Evolutionary conservation across 2,113 vertebrate genomes (phyloP).

Genomic region (Bubo scandiacus): DNA sequence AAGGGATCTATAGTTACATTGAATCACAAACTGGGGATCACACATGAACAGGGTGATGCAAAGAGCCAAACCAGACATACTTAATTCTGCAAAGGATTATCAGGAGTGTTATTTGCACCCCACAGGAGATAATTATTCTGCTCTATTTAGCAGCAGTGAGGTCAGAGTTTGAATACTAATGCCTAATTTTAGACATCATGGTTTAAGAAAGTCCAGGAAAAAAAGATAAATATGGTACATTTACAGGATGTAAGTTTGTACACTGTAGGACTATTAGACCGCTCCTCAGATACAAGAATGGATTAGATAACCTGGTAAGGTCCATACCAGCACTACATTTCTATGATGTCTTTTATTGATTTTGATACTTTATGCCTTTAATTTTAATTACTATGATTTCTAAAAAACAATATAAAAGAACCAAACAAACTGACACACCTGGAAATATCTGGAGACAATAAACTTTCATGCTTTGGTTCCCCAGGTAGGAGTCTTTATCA

Average conservation of each 20-base stretch:
- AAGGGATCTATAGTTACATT: neutral
- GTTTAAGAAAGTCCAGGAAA: neutral
- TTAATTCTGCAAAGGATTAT: neutral
- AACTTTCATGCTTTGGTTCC: neutral
- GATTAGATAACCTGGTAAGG: neutral
- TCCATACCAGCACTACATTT: neutral
- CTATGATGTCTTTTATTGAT: neutral
- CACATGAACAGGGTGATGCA: neutral
- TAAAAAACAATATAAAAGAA: neutral
- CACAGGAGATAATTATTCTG: constrained; percentile 9
- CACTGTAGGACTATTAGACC: too few species aligned
- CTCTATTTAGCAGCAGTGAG: constrained; percentile 10
- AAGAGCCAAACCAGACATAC: neutral
- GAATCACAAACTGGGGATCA: neutral
- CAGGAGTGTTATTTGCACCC: neutral
- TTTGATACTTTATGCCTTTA: neutral
- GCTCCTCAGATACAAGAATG: neutral
- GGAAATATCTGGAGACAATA: neutral
- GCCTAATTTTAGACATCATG: neutral
- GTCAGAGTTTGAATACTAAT: neutral
- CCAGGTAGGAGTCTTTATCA: neutral
- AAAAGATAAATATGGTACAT: neutral
- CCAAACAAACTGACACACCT: neutral
- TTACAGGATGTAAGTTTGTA: neutral
- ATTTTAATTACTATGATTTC: neutral